A percentile compares a stretch with the other conserved stretches of the same genome.
phyloP scores from a whole-genome alignment of 2,797 vertebrate genomes.

The Pitangus sulphuratus region DNA sequence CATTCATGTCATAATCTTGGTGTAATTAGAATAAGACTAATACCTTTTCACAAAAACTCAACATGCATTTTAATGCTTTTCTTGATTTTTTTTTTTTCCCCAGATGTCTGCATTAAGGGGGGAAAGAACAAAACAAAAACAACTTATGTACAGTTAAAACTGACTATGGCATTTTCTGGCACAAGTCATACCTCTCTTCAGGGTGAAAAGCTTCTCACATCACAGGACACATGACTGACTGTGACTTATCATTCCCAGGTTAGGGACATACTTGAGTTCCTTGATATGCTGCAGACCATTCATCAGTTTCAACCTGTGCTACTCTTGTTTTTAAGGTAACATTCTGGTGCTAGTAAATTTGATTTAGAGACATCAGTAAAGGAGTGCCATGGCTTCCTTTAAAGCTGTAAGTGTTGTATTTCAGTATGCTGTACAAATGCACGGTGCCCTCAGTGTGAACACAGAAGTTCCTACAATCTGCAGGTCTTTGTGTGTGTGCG shows the following conservation, averaged over 20 bases:
- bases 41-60: not conserved
- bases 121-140: not conserved
- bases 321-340: not conserved
- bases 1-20: not conserved
- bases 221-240: not conserved
- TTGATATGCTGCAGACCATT: not conserved
- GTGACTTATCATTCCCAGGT: not conserved
- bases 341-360: not conserved
- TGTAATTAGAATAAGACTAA: not conserved
- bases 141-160: not conserved
- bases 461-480: not conserved
- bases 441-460: not conserved
- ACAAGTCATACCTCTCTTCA: fast-evolving
- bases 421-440: not conserved
- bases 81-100: not conserved
- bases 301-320: not conserved
- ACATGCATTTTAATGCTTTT: not conserved
- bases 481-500: fast-evolving
- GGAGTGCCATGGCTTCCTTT: not conserved
- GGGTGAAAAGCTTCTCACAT: slow-evolving; percentile 11
- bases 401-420: not conserved
- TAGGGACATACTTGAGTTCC: not conserved
- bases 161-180: not conserved
- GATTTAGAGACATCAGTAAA: not conserved
- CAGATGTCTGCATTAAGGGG: not conserved